Base-by-base conservation (phyloP, 2,888 invertebrate species). In the Stramonita haemastoma region DNA sequence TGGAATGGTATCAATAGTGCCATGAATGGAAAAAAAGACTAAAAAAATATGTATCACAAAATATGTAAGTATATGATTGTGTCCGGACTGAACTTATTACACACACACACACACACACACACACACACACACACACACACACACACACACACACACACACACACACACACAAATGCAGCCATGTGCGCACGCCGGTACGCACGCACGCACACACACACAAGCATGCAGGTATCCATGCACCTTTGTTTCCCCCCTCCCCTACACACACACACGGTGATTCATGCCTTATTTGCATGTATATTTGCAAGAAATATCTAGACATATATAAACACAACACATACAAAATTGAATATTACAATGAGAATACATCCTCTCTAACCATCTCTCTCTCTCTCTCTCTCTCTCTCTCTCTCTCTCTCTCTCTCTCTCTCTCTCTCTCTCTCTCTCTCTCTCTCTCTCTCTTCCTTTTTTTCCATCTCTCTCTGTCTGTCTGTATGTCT, bases 111-210 rank as follows among this genome's bases (percentile, higher is more conserved):
- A 36, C 46, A 0, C 22, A 85, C 29, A n/a, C 57, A 46, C 5
- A 84, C 56, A 56, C 8, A 84, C 84, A 84, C 56, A 84, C n/a
- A 84, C n/a, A 56, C 84, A 57, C 84, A 57, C 84, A 57, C 84
- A 84, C 46, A 83, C 83, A 36, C 34, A 46, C 19, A 83, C 83
- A 36, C 83, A 83, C 46, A 83, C 46, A 36, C 36, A 36, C 83
- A n/a, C 83, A 17, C 83, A 46, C 83, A 83, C 83, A 83, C 46
- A 36, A 0, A 36, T 32, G 5, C 32, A 79, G 13, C 29, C 83
- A 46, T 46, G 73, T 26, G 32, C 79, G 32, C 79, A 79, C 34
- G 32, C 79, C 6, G 32, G 26, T 19, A 36, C 81, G 13, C 36
- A 81, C 19, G 32, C 36, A 81, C 81, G 15, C 34, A 81, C 15